Base-by-base conservation (phyloP, 2,888 invertebrate genomes). In the Oconnorella tubifera region DNA sequence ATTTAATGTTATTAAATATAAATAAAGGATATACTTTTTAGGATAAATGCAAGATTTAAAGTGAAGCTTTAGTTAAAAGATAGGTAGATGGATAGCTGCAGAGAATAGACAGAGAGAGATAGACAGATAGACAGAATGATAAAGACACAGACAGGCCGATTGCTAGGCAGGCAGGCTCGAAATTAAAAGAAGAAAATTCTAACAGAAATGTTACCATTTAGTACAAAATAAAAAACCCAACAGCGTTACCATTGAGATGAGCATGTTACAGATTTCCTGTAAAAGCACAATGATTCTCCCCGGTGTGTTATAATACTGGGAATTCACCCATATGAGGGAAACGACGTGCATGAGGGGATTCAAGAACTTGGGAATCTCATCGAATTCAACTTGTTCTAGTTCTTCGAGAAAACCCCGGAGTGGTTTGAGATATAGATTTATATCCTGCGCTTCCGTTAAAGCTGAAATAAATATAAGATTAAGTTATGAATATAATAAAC, bases 241-340 rank as follows among this genome's bases (percentile, higher is more conserved):
- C n/a, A n/a, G n/a, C n/a, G 32, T 2, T 53, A 67, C 67, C 64
- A 62, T 67, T 76, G 90, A 87, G 75, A 96, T 92, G 62, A 95
- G 86, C 75, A 95, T 84, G 84, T 97, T 97, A 79, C 90, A 90
- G 72, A 94, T 90, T 83, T 95, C 91, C 76, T 90, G 90, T 57
- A 96, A 84, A 63, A 97, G 83, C 49, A 93, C 90, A 76, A 94
- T 92, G 58, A 96, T 87, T 78, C 93, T 90, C 0, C 90, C 88
- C 0, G 92, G 91, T 77, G 89, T 90, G 80, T 93, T 91, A 81
- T 95, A 96, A 78, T 92, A 92, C 56, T 80, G 75, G 0, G 92
- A 94, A 78, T 91, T 89, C 33, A 90, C 88, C 95, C 96, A 97
- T 55, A 94, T 87, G 74, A 93, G 85, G 75, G 94, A 92, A 50